A percentile compares a stretch with the other conserved stretches of the same genome.
Conservation (phyloP, 2,888 invertebrate species). For the Ophion ventricosus region DNA sequence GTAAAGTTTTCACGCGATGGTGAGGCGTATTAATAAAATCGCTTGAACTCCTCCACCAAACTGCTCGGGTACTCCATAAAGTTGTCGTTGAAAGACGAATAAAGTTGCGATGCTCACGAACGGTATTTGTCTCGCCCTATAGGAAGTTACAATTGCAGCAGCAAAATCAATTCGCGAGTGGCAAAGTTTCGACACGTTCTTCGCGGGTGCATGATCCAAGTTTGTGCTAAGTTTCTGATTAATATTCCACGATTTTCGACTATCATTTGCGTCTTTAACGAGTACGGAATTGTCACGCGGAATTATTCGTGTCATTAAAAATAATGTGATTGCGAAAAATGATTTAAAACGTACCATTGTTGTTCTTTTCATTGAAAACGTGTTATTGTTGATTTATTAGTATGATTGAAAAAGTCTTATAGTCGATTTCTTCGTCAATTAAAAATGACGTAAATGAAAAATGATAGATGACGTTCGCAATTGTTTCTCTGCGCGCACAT, state of each 20-base stretch:
- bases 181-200: conserved; percentile 14
- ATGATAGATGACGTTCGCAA: too few species aligned
- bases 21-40: conserved; percentile 13
- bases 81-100: background rate
- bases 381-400: too few species aligned
- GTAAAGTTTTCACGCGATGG: background rate
- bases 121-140: background rate
- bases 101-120: conserved; percentile 3
- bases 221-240: conserved; percentile 3
- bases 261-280: background rate
- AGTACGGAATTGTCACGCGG: too few species aligned
- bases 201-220: background rate
- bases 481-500: too few species aligned
- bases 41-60: background rate
- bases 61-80: background rate
- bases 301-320: too few species aligned
- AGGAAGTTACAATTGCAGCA: background rate
- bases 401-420: background rate
- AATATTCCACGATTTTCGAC: background rate
- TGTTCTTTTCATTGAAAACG: too few species aligned
- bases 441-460: too few species aligned
- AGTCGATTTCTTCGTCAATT: too few species aligned
- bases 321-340: too few species aligned
- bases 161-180: background rate
- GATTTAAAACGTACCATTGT: too few species aligned